These are phyloP conservation scores for Xanthia togata DNA, from an alignment of 2,888 invertebrate genomes.

Conservation along the genomic window DNA sequence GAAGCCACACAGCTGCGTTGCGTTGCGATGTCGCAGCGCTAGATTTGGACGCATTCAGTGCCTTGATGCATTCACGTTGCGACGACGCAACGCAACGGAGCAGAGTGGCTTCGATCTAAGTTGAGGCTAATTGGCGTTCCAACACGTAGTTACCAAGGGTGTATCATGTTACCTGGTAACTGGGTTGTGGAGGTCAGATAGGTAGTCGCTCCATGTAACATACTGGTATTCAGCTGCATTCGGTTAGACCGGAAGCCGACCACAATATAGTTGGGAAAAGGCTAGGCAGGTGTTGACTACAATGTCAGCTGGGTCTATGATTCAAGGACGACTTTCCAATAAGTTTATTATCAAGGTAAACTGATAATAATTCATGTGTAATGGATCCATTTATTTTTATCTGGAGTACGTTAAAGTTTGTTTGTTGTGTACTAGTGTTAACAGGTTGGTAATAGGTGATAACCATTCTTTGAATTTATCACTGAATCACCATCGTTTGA, in stretches of 20 bases:
- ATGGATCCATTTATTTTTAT: constrained; percentile 40
- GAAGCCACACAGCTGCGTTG: not conserved
- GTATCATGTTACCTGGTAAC: not conserved
- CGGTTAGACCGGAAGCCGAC: not conserved
- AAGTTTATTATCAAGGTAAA: not conserved
- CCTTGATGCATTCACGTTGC: too few relatives aligned
- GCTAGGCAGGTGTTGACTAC: not conserved
- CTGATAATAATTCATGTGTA: not conserved
- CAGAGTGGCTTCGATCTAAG: too few relatives aligned
- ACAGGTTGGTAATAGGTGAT: constrained; percentile 29
- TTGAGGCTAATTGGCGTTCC: too few relatives aligned
- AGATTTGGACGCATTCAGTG: too few relatives aligned
- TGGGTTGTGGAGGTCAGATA: not conserved
- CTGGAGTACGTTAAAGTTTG: constrained; percentile 20
- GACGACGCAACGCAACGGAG: too few relatives aligned
- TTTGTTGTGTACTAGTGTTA: constrained; percentile 31
- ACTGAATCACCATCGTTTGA: constrained; percentile 19
- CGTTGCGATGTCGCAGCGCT: too few relatives aligned
- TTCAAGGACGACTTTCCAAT: not conserved
- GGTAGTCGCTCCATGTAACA: not conserved
- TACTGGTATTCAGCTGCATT: not conserved
- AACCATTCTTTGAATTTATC: constrained; percentile 27
- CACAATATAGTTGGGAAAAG: not conserved
- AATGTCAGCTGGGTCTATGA: not conserved
- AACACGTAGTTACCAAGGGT: not conserved